These are phyloP conservation scores for Sphenopsis melanotis DNA, from an alignment of 2,797 vertebrate genomes.

Conservation along the genomic window DNA sequence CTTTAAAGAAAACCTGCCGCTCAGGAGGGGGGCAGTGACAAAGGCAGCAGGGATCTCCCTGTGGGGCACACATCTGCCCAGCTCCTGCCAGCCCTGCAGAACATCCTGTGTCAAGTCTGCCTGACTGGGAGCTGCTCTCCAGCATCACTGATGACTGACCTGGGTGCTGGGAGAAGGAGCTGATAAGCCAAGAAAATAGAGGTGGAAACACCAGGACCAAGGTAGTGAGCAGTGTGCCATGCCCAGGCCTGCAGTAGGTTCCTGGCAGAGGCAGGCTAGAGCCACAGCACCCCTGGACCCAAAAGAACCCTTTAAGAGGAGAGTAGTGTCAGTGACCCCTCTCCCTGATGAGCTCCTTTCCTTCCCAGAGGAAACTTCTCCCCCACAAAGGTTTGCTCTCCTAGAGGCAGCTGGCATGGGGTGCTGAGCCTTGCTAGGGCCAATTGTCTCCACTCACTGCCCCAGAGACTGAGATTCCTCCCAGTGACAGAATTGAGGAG, in stretches of 20 bases:
- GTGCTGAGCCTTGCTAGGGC: background rate
- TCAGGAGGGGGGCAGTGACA: constrained; percentile 51
- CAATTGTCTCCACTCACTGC: fast-evolving
- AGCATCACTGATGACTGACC: background rate
- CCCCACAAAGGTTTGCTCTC: background rate
- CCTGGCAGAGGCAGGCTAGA: background rate
- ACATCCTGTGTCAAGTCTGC: background rate
- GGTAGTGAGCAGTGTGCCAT: background rate
- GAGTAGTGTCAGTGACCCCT: background rate
- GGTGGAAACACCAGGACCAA: background rate
- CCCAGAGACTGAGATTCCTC: background rate
- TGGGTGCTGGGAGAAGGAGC: background rate
- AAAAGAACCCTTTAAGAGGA: background rate
- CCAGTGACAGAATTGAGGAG: background rate
- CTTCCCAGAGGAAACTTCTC: background rate
- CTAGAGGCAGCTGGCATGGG: constrained; percentile 21
- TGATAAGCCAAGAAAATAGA: background rate
- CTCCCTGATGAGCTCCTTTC: background rate
- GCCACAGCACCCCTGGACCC: background rate
- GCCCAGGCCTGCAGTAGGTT: background rate
- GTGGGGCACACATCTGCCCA: background rate
- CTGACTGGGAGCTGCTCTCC: background rate
- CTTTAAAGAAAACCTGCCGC: constrained; percentile 59
- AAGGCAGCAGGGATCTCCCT: background rate
- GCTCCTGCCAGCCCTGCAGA: background rate